A percentile compares a stretch with the other conserved stretches of the same genome.
phyloP scores from a whole-genome alignment of 2,113 vertebrate genomes.

The Albula glossodonta region DNA sequence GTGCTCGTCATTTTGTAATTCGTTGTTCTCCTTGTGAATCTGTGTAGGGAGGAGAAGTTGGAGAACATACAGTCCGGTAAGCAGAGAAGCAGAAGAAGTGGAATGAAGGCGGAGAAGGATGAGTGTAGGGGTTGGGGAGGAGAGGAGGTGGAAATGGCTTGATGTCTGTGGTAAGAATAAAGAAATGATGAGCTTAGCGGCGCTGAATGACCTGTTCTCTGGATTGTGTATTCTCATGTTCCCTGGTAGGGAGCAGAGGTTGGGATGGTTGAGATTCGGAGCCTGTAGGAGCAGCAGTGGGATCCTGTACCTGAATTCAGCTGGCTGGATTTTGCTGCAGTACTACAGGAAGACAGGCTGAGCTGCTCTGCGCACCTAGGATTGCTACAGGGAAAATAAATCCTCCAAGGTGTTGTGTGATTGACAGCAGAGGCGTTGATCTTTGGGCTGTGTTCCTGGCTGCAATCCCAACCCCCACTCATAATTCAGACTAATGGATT shows the following conservation, averaged over 20 bases:
- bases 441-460: slow-evolving; percentile 11
- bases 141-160: no score
- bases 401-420: slow-evolving; percentile 54
- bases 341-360: not conserved
- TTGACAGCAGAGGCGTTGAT: slow-evolving; percentile 48
- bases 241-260: not conserved
- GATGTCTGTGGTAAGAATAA: no score
- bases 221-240: no score
- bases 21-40: no score
- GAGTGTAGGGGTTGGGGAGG: no score
- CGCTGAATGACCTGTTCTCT: no score
- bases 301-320: not conserved
- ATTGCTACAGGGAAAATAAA: slow-evolving; percentile 48
- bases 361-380: not conserved
- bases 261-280: not conserved
- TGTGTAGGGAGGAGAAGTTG: not conserved
- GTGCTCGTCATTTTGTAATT: no score
- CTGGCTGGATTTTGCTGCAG: not conserved
- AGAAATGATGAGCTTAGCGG: no score
- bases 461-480: slow-evolving; percentile 37
- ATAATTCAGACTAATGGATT: slow-evolving; percentile 55
- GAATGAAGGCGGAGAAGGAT: no score
- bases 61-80: no score
- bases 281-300: not conserved
- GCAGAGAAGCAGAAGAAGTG: not conserved